A percentile compares a stretch with the other conserved stretches of the same genome.
Evolutionary conservation across 2,888 invertebrate genomes (phyloP).

Genomic region (Ceratothoa steindachneri): DNA sequence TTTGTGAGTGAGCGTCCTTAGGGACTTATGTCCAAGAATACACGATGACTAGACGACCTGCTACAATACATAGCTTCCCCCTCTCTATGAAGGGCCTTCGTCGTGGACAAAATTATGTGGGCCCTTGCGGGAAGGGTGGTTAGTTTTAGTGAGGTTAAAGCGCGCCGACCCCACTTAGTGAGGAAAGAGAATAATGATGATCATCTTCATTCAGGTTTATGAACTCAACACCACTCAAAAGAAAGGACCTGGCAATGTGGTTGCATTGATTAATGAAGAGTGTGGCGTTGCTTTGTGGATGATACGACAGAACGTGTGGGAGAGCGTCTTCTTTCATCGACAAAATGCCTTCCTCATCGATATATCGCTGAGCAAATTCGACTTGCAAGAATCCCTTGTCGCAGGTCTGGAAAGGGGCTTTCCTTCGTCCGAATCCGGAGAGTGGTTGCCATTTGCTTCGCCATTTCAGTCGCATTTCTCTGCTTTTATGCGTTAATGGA

Average conservation of each 20-base stretch:
- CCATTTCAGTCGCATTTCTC: neutral
- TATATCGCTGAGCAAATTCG: conserved; percentile 28
- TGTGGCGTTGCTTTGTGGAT: conserved; percentile 44
- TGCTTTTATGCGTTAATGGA: neutral
- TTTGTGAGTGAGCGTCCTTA: no score
- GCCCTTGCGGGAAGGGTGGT: no score
- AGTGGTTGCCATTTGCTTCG: neutral
- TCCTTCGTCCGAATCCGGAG: neutral
- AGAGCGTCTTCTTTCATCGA: conserved; percentile 45
- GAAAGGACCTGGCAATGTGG: conserved; percentile 28
- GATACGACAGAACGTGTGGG: conserved; percentile 40
- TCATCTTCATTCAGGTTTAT: no score
- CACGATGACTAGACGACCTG: no score
- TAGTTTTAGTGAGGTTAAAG: no score
- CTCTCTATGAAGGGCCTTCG: no score
- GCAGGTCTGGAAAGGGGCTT: conserved; percentile 33
- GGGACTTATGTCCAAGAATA: no score
- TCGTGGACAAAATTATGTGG: no score
- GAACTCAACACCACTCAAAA: conserved; percentile 21
- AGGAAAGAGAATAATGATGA: no score
- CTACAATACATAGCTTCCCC: no score
- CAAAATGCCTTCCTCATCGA: conserved; percentile 26
- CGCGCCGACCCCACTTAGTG: no score
- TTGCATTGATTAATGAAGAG: conserved; percentile 35
- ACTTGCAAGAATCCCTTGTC: conserved; percentile 36